phyloP scores from a whole-genome alignment of 92 coral and sea anemone species.

The Plumapathes pennacea region DNA sequence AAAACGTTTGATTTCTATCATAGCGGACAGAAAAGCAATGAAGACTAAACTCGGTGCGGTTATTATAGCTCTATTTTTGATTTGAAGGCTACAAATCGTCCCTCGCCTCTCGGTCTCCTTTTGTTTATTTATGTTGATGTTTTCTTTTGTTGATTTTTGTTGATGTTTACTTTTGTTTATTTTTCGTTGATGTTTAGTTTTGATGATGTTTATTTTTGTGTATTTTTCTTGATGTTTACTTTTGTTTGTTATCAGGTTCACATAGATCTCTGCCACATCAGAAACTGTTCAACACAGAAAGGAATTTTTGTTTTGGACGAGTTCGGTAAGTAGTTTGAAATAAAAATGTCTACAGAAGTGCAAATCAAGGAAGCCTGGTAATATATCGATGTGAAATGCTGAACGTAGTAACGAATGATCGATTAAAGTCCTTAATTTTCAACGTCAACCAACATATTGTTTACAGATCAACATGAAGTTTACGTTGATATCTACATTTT shows the following conservation, averaged over 20 bases:
- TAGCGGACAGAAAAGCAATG: no score
- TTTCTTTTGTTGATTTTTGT: not conserved
- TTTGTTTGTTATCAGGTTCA: constrained; percentile 63
- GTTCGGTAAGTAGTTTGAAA: constrained; percentile 64
- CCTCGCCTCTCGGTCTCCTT: no score
- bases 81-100: no score
- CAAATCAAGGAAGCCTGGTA: no score
- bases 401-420: not conserved
- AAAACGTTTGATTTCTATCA: not conserved
- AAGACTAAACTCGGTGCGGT: no score
- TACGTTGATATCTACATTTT: no score
- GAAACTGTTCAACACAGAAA: constrained; percentile 96
- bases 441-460: not conserved
- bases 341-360: no score
- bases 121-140: no score
- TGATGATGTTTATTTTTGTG: not conserved
- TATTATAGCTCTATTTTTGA: no score
- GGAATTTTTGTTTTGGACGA: constrained; percentile 94
- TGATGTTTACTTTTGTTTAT: not conserved
- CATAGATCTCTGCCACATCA: constrained; percentile 85
- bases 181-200: not conserved
- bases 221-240: not conserved
- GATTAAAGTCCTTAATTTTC: not conserved
- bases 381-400: not conserved
- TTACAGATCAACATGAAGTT: not conserved